Conservation (phyloP, 2,888 invertebrate genomes). For the Urechis unicinctus region DNA sequence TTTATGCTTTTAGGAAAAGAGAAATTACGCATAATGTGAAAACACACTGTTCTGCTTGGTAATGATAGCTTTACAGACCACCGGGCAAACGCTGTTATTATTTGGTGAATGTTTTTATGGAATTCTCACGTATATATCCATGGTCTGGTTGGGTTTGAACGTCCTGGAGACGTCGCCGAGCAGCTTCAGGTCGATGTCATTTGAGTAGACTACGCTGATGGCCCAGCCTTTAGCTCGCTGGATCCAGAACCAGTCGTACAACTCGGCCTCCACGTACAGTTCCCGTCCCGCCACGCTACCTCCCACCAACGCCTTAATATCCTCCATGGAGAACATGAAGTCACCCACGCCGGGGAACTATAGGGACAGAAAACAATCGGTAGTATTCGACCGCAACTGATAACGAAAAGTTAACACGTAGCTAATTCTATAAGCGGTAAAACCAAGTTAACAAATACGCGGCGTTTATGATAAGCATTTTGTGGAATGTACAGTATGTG, state of each 20-base stretch:
- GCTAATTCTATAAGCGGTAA: too few species aligned
- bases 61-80: too few species aligned
- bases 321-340: slow-evolving; percentile 79
- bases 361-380: slow-evolving; percentile 16
- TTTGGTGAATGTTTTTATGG: too few species aligned
- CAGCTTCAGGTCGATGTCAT: slow-evolving; percentile 74
- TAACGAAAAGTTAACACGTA: too few species aligned
- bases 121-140: slow-evolving; percentile 71
- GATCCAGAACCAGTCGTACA: slow-evolving; percentile 45
- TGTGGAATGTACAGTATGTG: too few species aligned
- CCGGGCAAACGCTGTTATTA: background rate
- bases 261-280: slow-evolving; percentile 42
- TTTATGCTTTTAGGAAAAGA: too few species aligned
- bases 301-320: slow-evolving; percentile 53
- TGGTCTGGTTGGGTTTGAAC: slow-evolving; percentile 91
- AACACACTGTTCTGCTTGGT: background rate
- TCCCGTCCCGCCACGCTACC: slow-evolving; percentile 26
- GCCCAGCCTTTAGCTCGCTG: slow-evolving; percentile 64
- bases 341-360: slow-evolving; percentile 83
- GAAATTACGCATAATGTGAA: background rate
- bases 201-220: slow-evolving; percentile 79
- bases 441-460: too few species aligned
- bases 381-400: too few species aligned
- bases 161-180: slow-evolving; percentile 86
- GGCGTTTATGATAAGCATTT: too few species aligned